phyloP scores from a whole-genome alignment of 1,140 invertebrate species.

The Xylocopa sonorina region DNA sequence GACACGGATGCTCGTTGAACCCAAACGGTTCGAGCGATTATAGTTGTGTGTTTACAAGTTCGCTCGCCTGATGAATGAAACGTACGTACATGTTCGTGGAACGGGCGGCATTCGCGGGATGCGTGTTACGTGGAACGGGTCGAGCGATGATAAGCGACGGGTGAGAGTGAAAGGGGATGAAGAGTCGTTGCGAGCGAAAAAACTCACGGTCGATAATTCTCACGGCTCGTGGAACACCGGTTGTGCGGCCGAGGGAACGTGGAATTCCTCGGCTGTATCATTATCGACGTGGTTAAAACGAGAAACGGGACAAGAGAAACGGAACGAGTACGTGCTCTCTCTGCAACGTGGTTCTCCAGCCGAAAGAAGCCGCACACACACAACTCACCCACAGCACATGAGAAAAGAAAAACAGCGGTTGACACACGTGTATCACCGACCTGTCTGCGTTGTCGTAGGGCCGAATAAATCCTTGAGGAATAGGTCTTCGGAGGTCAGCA shows the following conservation, averaged over 20 bases:
- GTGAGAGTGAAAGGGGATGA: conserved; percentile 47
- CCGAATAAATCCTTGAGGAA: conserved; percentile 64
- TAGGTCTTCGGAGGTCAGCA: conserved; percentile 70
- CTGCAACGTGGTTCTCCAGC: conserved; percentile 30
- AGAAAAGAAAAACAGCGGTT: conserved; percentile 46
- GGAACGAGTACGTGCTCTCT: conserved; percentile 23
- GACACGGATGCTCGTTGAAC: not conserved
- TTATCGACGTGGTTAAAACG: conserved; percentile 10
- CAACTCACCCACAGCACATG: conserved; percentile 52
- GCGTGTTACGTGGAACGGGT: conserved; percentile 1
- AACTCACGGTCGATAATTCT: conserved; percentile 32
- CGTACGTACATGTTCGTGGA: not conserved
- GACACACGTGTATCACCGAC: conserved; percentile 68
- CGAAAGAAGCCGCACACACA: conserved; percentile 29
- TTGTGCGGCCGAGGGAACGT: conserved; percentile 7
- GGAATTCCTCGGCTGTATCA: conserved; percentile 29
- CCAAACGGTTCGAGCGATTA: not conserved
- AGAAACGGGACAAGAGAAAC: conserved; percentile 8
- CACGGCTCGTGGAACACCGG: conserved; percentile 19
- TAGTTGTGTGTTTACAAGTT: not conserved
- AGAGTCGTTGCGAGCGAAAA: no score
- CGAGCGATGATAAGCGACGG: conserved; percentile 46
- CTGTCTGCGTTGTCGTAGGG: conserved; percentile 69
- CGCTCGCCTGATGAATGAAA: not conserved
- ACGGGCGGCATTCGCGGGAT: conserved; percentile 31